Evolutionary conservation across 2,797 vertebrate species (phyloP), one percentile per base, ranked within the genome.

Genomic region (Yasuhikotakia modesta): DNA sequence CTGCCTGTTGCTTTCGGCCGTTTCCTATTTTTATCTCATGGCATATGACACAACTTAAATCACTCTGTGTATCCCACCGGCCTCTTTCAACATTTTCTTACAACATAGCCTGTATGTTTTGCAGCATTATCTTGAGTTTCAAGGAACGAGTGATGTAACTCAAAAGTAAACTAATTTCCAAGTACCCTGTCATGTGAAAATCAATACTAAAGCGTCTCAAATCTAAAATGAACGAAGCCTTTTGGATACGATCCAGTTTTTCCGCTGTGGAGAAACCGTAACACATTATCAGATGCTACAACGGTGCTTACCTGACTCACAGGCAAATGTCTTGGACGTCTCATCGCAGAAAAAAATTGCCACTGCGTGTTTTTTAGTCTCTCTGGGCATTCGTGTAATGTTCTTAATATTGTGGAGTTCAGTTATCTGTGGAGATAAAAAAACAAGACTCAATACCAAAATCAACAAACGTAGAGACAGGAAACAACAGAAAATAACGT

Each of bases 321-420:
- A 99, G 87, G 98, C 94, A 90, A 99, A 99, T 63, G 97, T 98
- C 95, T 98, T 99, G 81, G 96, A 97, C 0, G 95, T 97, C 90
- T 99, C 96, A 53, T 99, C 96, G 66, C 95, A 95, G 91, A 99
- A 99, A 93, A 99, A 95, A 91, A 99, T 98, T 70, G 96, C 96
- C 90, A 99, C 95, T 0, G 97, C 98, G 63, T 99, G 98, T 89
- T 98, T 99, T 90, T 97, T 99, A 73, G 96, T 96, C 91, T 99
- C 98, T 87, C 95, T 94, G 79, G 97, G 98, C 94, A 99, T 94
- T 87, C 98, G 94, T 85, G 95, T 97, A 89, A 99, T 95, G 90
- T 97, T 99, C 95, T 96, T 98, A 92, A 99, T 94, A 91, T 95
- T 98, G 89, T 98, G 95, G 85, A 99, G 94, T 91, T 99, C 98